These are phyloP conservation scores for Microctonus aethiopoides DNA, from an alignment of 2,888 invertebrate genomes.

Conservation along the genomic window DNA sequence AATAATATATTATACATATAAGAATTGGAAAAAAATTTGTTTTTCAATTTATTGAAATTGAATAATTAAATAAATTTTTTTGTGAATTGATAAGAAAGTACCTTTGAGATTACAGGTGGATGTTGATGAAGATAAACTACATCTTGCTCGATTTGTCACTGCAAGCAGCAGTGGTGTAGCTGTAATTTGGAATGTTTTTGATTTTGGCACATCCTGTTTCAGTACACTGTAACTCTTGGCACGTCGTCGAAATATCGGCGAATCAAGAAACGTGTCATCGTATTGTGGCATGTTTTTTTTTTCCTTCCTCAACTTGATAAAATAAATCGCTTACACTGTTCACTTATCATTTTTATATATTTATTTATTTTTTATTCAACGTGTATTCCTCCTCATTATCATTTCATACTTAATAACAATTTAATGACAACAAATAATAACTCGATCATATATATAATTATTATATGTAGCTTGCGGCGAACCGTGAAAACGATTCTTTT, in stretches of 20 bases:
- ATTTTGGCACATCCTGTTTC: conserved; percentile 58
- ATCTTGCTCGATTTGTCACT: conserved; percentile 60
- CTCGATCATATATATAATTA: not conserved
- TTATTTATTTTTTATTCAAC: conserved; percentile 6
- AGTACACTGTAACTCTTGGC: conserved; percentile 63
- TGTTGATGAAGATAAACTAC: conserved; percentile 56
- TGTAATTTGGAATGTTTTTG: conserved; percentile 59
- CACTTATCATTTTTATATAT: not conserved
- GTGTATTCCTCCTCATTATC: not conserved
- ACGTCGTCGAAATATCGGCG: conserved; percentile 62
- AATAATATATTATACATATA: not conserved
- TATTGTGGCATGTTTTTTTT: conserved; percentile 60
- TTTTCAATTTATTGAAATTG: not conserved
- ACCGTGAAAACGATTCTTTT: conserved; percentile 11
- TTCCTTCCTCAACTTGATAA: not conserved
- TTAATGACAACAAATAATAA: not conserved
- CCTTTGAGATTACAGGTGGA: conserved; percentile 61
- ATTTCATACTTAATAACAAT: not conserved
- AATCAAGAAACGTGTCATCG: conserved; percentile 64
- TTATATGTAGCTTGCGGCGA: not conserved
- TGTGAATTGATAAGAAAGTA: conserved; percentile 44
- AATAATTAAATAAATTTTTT: no score
- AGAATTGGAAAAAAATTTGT: not conserved
- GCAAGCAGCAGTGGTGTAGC: conserved; percentile 61
- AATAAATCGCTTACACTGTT: not conserved